Percentiles rank a stretch among this genome's conserved stretches.
Conservation (phyloP, 2,888 invertebrate species). For the Lissocephala sabroskyi region DNA sequence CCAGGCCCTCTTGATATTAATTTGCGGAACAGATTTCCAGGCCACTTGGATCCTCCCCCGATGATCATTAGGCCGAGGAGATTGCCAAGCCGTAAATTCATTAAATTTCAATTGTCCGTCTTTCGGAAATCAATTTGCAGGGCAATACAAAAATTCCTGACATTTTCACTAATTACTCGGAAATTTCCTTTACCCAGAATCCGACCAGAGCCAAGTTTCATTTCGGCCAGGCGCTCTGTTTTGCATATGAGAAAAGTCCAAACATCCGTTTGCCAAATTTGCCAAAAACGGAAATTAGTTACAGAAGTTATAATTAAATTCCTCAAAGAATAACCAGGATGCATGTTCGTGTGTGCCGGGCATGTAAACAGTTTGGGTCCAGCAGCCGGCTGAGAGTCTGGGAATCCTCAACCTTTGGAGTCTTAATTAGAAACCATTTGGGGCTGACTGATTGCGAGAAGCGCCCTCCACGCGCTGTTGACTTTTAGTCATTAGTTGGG, state of each 20-base stretch:
- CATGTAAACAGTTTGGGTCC: constrained; percentile 39
- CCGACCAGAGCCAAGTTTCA: too few species aligned
- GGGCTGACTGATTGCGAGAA: constrained; percentile 50
- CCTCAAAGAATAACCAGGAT: constrained; percentile 35
- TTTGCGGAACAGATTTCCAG: too few species aligned
- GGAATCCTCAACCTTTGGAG: constrained; percentile 9
- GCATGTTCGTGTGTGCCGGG: constrained; percentile 14
- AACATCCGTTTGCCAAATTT: constrained; percentile 40
- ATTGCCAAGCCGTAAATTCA: too few species aligned
- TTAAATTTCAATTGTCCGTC: too few species aligned
- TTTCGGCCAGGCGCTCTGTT: too few species aligned
- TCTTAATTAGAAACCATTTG: constrained; percentile 62
- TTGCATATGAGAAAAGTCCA: constrained; percentile 34
- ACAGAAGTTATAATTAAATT: constrained; percentile 62
- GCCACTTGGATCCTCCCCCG: too few species aligned
- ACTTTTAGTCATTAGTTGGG: constrained; percentile 26
- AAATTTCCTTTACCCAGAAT: too few species aligned
- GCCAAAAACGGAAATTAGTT: constrained; percentile 61
- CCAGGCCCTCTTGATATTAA: too few species aligned
- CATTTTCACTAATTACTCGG: too few species aligned
- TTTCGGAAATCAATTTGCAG: too few species aligned
- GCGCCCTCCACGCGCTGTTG: constrained; percentile 30
- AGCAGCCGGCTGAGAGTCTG: constrained; percentile 7
- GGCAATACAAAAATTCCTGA: too few species aligned
- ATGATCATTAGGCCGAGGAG: too few species aligned